Evolutionary conservation across 2,888 invertebrate genomes (phyloP).

Genomic region (Oscheius sp.): DNA sequence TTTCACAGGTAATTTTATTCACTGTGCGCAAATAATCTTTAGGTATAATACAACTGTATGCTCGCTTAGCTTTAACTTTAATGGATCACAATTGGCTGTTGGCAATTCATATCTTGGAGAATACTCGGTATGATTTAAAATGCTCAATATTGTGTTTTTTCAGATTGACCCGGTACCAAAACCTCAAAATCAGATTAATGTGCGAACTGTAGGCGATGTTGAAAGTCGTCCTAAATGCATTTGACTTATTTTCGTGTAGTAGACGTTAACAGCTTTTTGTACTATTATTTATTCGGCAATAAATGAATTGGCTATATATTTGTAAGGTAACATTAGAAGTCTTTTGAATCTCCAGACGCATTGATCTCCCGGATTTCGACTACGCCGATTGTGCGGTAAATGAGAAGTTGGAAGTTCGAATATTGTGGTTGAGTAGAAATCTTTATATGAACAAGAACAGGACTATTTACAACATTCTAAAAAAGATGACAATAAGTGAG

Average conservation of each 20-base stretch:
- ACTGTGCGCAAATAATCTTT: slow-evolving; percentile 30
- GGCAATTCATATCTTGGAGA: slow-evolving; percentile 90
- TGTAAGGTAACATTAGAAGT: no score
- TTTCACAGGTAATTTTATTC: slow-evolving; percentile 82
- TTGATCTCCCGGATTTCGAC: no score
- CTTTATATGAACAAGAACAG: not conserved
- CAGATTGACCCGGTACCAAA: slow-evolving; percentile 80
- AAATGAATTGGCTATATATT: no score
- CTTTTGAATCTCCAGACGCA: no score
- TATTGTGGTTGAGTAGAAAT: no score
- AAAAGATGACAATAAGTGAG: slow-evolving; percentile 2
- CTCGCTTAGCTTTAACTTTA: slow-evolving; percentile 91
- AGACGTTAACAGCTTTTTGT: no score
- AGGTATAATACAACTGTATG: slow-evolving; percentile 90
- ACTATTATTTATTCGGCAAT: no score
- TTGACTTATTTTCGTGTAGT: not conserved
- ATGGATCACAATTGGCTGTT: slow-evolving; percentile 92
- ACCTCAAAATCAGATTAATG: slow-evolving; percentile 88
- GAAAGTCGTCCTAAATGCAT: slow-evolving; percentile 54
- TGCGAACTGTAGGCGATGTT: slow-evolving; percentile 80
- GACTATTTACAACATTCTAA: slow-evolving; percentile 5
- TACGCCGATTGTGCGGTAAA: no score
- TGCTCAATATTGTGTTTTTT: not conserved
- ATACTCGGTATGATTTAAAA: not conserved
- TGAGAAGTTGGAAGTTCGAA: no score